Evolutionary conservation across 1,140 invertebrate genomes (phyloP).

Genomic region (Drosophila navojoa): DNA sequence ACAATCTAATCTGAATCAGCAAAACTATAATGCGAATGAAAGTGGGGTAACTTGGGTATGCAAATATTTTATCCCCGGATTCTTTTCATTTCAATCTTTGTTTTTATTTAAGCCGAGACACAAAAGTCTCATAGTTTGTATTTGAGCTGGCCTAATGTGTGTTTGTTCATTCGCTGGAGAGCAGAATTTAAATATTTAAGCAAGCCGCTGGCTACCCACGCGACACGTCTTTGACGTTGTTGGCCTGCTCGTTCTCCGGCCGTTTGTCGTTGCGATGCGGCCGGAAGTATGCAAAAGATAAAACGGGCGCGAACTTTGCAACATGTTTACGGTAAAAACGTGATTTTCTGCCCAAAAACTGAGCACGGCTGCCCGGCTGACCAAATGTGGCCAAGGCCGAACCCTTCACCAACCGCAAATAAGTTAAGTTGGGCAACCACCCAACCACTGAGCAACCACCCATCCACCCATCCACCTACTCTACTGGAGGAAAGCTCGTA

Average conservation of each 20-base stretch:
- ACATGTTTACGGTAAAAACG: constrained; percentile 82
- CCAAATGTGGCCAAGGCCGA: constrained; percentile 71
- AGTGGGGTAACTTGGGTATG: too few species aligned
- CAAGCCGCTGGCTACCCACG: constrained; percentile 3
- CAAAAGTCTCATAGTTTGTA: constrained; percentile 24
- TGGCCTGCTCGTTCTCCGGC: constrained; percentile 38
- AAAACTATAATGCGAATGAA: too few species aligned
- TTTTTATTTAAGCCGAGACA: too few species aligned
- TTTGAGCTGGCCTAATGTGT: constrained; percentile 4
- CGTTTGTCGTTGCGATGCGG: constrained; percentile 39
- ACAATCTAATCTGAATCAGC: too few species aligned
- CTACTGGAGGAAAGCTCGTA: constrained; percentile 18
- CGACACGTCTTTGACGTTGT: constrained; percentile 64
- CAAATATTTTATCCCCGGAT: too few species aligned
- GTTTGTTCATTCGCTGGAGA: constrained; percentile 35
- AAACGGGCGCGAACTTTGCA: constrained; percentile 77
- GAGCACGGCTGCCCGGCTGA: constrained; percentile 34
- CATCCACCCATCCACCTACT: background rate
- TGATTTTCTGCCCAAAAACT: constrained; percentile 78
- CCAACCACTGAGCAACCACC: too few species aligned
- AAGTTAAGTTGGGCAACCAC: constrained; percentile 67
- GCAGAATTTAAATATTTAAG: constrained; percentile 73
- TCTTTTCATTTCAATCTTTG: too few species aligned
- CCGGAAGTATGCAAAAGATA: constrained; percentile 71
- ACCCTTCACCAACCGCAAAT: constrained; percentile 74